Evolutionary conservation across 2,888 invertebrate genomes (phyloP), one percentile per base, ranked within the genome.

Genomic region (Drosophila subsilvestris): DNA sequence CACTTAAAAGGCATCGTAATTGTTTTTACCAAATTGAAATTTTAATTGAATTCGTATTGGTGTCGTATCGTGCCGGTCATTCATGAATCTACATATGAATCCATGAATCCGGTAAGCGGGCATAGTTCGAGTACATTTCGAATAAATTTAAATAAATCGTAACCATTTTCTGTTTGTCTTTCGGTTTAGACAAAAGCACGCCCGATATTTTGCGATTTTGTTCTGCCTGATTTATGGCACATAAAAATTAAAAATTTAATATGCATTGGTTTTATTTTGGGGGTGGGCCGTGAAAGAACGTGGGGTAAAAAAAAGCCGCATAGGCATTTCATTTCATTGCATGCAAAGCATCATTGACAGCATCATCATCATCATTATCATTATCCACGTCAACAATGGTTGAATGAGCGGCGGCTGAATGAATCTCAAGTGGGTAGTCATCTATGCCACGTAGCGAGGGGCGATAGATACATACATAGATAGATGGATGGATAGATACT

Each of bases 221-320:
- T 45, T 10, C 12, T 43, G 14, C 29, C 18, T 42, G 59, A 69
- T 37, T 54, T 67, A 56, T 57, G 51, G 25, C 59, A 42, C 63
- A 77, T 77, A 48, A 75, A 85, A 62, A 85, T 75, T 78, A 78
- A 76, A 80, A 71, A 80, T 86, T 83, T 56, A 80, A 79, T 51
- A 69, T 63, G 59, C 55, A 49, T 60, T 56, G 45, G 48, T 37
- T 37, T 37, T 4, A 7, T n/a, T n/a, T n/a, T n/a, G n/a, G n/a
- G 4, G 44, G 10, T 20, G n/a, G 12, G 12, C 18, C 20, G 12
- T 4, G 9, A 27, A 2, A 8, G 8, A 27, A 27, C 27, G 27
- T 18, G 18, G 22, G 25, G 22, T n/a, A 2, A 20, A 44, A 48
- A 71, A 70, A 54, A 66, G 71, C 70, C 74, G 78, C 79, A 74